Conservation (phyloP, 1,140 invertebrate species). For the Dendrolimus kikuchii region DNA sequence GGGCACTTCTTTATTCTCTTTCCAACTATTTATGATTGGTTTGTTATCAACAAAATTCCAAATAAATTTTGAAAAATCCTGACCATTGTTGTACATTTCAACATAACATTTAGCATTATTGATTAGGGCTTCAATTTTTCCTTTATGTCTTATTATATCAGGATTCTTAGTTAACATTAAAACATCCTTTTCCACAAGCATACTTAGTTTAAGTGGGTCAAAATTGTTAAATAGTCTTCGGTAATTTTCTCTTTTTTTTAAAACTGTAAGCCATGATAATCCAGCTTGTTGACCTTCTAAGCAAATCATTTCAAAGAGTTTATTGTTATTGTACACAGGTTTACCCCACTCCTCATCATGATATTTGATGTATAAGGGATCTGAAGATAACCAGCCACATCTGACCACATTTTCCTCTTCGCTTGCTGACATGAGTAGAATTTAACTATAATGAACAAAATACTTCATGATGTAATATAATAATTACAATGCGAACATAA, state of each 20-base stretch:
- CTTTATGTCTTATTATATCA: constrained; percentile 45
- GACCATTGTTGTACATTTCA: constrained; percentile 36
- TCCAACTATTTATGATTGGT: constrained; percentile 46
- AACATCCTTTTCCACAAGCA: constrained; percentile 29
- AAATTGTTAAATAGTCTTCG: constrained; percentile 41
- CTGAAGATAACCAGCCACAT: constrained; percentile 47
- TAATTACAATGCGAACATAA: too few species aligned
- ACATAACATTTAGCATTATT: constrained; percentile 52
- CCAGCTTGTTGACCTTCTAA: constrained; percentile 64
- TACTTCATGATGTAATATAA: too few species aligned
- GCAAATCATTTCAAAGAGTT: constrained; percentile 58
- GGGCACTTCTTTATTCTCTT: constrained; percentile 33
- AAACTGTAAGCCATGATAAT: constrained; percentile 56
- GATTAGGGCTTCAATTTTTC: constrained; percentile 50
- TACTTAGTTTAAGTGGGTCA: constrained; percentile 36
- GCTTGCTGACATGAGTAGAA: background rate
- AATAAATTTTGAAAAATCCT: constrained; percentile 49
- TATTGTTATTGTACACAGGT: constrained; percentile 34
- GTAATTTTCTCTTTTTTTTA: constrained; percentile 53
- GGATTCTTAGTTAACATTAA: constrained; percentile 24
- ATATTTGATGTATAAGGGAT: constrained; percentile 49
- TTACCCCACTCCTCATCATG: constrained; percentile 59
- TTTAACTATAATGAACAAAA: too few species aligned
- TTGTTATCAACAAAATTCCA: constrained; percentile 50
- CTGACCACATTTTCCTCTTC: constrained; percentile 18